Base-by-base conservation (phyloP, 2,113 vertebrate species). In the Odocoileus virginianus region DNA sequence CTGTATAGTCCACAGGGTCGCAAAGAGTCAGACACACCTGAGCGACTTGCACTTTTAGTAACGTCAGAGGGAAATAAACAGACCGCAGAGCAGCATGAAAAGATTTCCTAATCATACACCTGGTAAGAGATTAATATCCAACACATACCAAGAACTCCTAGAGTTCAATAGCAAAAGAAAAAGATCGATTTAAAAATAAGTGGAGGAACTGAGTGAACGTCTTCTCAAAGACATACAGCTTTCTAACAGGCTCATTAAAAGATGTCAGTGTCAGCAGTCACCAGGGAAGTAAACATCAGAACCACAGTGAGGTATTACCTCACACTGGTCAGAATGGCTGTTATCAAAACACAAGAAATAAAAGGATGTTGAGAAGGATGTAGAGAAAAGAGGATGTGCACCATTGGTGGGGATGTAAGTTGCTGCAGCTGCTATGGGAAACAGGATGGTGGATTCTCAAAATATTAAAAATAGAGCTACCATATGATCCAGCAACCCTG, bases 181-280 rank as follows among this genome's bases (percentile, higher is more conserved):
- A 16, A 57, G 36, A 28, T 33, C 50, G 23, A 4, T 74, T 58
- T 58, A 36, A 45, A 74, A 47, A 15, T 28, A 54, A 33, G 81
- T 5, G 5, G 40, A 55, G 21, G 30, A 14, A 14, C 16, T 19
- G 81, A 85, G 45, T 57, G 36, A 15, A 15, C 2, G 5, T 85
- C 71, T 71, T 71, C 2, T 21, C 30, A 71, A 71, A 93, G 30
- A 74, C 61, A 47, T 57, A 19, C 16, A 12, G 33, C 27, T 36
- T 40, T 11, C 40, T 40, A 58, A 57, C 10, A 93, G 30, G 1
- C 19, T 14, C 21, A 14, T 28, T 33, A 28, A 36, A 47, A 74
- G 52, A 21, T 47, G 21, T 55, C 30, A 57, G 2, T 3, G 0
- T 71, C 0, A 12, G n/a, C n/a, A 4, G 43, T 45, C 21, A 19